A percentile compares a stretch with the other conserved stretches of the same genome.
Conservation (phyloP, 2,797 vertebrate species). For the Gymnothorax javanicus region DNA sequence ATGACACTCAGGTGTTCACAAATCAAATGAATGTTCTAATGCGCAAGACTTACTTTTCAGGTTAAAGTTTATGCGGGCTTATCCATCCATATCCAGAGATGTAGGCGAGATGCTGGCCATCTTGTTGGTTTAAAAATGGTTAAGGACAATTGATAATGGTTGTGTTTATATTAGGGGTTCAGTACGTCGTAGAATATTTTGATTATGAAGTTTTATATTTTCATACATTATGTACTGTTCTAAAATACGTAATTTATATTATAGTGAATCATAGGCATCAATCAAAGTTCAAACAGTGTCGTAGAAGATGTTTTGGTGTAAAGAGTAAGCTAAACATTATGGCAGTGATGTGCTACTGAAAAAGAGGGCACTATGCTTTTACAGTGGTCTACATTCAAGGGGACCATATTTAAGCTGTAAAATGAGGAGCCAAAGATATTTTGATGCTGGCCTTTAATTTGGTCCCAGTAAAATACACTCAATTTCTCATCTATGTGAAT, state of each 20-base stretch:
- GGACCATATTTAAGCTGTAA: constrained; percentile 11
- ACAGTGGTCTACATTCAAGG: neutral
- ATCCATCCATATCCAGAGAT: neutral
- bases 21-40: neutral
- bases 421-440: constrained; percentile 10
- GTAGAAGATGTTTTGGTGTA: neutral
- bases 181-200: neutral
- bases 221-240: neutral
- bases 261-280: neutral
- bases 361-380: neutral
- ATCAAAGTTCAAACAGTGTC: neutral
- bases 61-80: neutral
- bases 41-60: neutral
- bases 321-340: neutral
- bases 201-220: constrained; percentile 3
- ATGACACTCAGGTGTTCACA: neutral
- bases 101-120: constrained; percentile 19
- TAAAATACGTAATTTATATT: neutral
- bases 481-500: neutral
- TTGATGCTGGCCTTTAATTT: neutral
- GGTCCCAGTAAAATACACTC: neutral
- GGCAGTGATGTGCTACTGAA: neutral
- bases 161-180: constrained; percentile 4
- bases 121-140: neutral
- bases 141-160: neutral